phyloP scores from a whole-genome alignment of 2,888 invertebrate genomes.

The Volucella bombylans region DNA sequence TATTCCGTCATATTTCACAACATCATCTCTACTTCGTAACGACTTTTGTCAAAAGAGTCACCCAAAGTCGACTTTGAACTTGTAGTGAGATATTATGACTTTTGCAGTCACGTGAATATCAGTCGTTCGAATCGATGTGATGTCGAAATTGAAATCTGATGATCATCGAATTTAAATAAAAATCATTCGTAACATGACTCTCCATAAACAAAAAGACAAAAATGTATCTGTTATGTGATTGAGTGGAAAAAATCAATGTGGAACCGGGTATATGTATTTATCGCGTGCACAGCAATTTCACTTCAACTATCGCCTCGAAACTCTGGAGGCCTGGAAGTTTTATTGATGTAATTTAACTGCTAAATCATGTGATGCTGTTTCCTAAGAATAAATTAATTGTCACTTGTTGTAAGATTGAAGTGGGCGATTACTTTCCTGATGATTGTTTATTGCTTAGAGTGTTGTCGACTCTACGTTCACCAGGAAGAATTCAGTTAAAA shows the following conservation, averaged over 20 bases:
- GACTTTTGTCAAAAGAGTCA: background rate
- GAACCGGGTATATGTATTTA: background rate
- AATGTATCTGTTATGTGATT: background rate
- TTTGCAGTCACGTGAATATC: constrained; percentile 24
- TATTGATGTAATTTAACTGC: background rate
- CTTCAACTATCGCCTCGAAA: background rate
- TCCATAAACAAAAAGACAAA: background rate
- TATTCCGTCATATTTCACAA: too few relatives aligned
- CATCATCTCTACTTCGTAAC: too few relatives aligned
- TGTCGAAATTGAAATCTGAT: background rate
- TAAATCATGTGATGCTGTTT: too few relatives aligned
- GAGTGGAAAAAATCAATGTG: constrained; percentile 14
- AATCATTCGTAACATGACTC: constrained; percentile 4
- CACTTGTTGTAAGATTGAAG: too few relatives aligned
- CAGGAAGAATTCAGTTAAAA: too few relatives aligned
- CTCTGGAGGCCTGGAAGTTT: background rate
- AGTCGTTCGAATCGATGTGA: background rate
- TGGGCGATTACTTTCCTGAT: too few relatives aligned
- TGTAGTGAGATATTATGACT: background rate
- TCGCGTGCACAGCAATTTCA: background rate
- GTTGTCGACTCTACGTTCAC: too few relatives aligned
- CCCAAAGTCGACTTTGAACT: background rate
- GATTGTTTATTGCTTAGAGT: too few relatives aligned
- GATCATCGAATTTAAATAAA: constrained; percentile 23
- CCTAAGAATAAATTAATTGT: too few relatives aligned